Evolutionary conservation across 1,140 invertebrate species (phyloP).

Genomic region (Hyposmocoma kahamanoa): DNA sequence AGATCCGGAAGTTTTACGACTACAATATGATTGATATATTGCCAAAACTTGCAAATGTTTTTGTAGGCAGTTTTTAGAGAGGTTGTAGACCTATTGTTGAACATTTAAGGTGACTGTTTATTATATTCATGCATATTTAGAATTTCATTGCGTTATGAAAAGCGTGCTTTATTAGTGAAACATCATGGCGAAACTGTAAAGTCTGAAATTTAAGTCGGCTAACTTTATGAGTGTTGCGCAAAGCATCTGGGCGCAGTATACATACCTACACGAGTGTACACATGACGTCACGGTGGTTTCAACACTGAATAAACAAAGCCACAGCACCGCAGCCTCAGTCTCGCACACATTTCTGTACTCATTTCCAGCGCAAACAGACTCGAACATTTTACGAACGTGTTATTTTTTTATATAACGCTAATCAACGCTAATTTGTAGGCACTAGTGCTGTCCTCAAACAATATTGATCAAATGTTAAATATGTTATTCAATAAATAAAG

Average conservation of each 20-base stretch:
- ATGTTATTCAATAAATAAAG: too few species aligned
- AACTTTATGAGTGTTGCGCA: slow-evolving; percentile 28
- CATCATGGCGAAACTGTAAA: too few species aligned
- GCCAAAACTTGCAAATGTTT: slow-evolving; percentile 9
- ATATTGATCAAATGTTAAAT: too few species aligned
- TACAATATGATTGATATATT: slow-evolving; percentile 7
- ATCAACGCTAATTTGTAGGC: too few species aligned
- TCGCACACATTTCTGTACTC: background rate
- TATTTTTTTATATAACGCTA: background rate
- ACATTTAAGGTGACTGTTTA: background rate
- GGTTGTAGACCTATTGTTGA: background rate
- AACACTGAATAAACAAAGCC: slow-evolving; percentile 55
- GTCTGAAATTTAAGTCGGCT: slow-evolving; percentile 18
- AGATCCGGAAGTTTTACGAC: background rate
- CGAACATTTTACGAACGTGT: background rate
- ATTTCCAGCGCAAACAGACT: background rate
- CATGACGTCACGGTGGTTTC: slow-evolving; percentile 55
- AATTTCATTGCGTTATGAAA: slow-evolving; percentile 10
- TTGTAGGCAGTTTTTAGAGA: too few species aligned
- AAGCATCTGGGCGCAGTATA: slow-evolving; percentile 23
- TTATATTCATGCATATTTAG: slow-evolving; percentile 15
- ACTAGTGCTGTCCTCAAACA: too few species aligned
- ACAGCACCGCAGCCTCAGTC: slow-evolving; percentile 7
- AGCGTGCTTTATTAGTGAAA: too few species aligned
- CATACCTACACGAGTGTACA: background rate